These are phyloP conservation scores for Epinephelus lanceolatus DNA, from an alignment of 2,113 vertebrate genomes.

Conservation along the genomic window DNA sequence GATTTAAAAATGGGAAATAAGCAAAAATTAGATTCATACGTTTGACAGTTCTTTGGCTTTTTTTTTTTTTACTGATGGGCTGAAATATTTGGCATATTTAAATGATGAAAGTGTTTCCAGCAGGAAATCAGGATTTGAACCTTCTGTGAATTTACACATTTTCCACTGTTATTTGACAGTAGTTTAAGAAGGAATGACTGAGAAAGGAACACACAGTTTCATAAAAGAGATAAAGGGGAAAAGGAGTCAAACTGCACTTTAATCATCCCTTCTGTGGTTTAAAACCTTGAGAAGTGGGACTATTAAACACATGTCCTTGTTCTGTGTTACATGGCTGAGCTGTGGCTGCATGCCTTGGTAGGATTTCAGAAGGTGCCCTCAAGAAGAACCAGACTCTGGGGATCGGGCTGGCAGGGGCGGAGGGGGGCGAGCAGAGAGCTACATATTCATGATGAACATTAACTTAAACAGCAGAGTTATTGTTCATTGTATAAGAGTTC, in stretches of 20 bases:
- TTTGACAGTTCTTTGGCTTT: background rate
- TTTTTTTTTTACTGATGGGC: background rate
- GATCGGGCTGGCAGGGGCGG: constrained; percentile 50
- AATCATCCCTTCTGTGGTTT: background rate
- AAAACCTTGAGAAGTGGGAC: constrained; percentile 5
- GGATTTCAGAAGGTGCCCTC: constrained; percentile 64
- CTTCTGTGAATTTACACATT: constrained; percentile 10
- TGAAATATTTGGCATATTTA: constrained; percentile 17
- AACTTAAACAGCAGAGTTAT: constrained; percentile 83
- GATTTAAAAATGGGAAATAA: background rate
- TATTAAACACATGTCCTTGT: constrained; percentile 34
- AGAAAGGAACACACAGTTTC: background rate
- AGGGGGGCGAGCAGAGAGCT: constrained; percentile 49
- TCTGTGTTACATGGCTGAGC: constrained; percentile 39
- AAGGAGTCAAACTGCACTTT: background rate
- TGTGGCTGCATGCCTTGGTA: constrained; percentile 36
- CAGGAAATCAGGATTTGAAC: background rate
- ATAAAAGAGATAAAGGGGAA: background rate
- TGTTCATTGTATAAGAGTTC: constrained; percentile 83
- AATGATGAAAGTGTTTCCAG: background rate
- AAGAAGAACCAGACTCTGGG: constrained; percentile 68
- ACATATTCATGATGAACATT: constrained; percentile 83
- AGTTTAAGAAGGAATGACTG: background rate
- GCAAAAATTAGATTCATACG: constrained; percentile 10
- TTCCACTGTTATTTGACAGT: background rate